Conservation (phyloP, 1,140 invertebrate genomes). For the Zaprionus camerounensis region DNA sequence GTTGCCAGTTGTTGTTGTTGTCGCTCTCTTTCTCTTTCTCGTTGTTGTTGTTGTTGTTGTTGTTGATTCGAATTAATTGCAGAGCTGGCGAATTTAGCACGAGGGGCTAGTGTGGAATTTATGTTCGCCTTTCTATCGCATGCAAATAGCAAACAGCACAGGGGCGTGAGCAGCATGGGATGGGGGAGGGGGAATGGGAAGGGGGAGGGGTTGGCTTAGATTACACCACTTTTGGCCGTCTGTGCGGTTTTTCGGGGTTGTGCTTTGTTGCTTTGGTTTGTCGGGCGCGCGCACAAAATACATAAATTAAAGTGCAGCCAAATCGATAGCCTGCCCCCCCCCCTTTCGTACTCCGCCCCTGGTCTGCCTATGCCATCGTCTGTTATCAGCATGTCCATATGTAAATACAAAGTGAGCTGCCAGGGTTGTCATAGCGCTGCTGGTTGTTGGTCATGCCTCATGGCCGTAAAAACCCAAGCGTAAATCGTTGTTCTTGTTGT, state of each 20-base stretch:
- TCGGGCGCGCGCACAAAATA: conserved; percentile 41
- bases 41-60: conserved; percentile 22
- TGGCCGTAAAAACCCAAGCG: conserved; percentile 36
- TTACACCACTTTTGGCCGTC: conserved; percentile 30
- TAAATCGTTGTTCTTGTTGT: conserved; percentile 15
- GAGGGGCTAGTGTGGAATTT: conserved; percentile 72
- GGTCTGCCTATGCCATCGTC: background rate
- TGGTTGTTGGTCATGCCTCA: conserved; percentile 36
- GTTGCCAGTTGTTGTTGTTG: background rate
- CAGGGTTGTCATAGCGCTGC: conserved; percentile 47
- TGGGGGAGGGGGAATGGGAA: too few relatives aligned
- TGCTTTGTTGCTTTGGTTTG: conserved; percentile 29
- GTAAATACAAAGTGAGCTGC: conserved; percentile 40
- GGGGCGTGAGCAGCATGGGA: background rate
- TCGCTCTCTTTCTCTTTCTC: background rate
- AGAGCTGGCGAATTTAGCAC: conserved; percentile 25
- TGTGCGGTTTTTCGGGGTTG: conserved; percentile 27
- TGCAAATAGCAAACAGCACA: conserved; percentile 48
- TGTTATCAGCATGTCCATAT: conserved; percentile 45
- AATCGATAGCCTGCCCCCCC: conserved; percentile 23
- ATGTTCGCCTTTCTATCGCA: conserved; percentile 50
- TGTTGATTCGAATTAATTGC: conserved; percentile 71
- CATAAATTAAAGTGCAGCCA: conserved; percentile 54
- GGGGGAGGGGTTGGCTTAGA: conserved; percentile 11
- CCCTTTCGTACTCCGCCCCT: background rate